Evolutionary conservation across 1,140 invertebrate species (phyloP), one percentile per base, ranked within the genome.

Genomic region (Calliopsis andreniformis): DNA sequence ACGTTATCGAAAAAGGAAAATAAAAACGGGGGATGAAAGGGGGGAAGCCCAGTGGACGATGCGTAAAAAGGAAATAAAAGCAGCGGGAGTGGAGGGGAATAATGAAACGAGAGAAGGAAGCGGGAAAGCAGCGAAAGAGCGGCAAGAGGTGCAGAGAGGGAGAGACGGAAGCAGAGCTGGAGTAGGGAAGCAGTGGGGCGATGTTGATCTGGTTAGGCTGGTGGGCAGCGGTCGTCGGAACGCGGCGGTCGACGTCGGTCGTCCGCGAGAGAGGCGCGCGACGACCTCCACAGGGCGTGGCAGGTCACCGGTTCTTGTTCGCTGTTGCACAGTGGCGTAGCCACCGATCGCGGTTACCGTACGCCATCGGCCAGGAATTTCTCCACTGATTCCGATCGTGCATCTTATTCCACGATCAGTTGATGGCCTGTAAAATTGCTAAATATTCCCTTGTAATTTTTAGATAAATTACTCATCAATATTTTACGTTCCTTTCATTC

Each of bases 221-320:
- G 84, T 89, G 87, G 85, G 76, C 85, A 78, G 85, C 82, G 81
- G 78, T 71, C 77, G 76, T 78, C 82, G 79, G 86, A 84, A 80
- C 82, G 84, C 73, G 82, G 87, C 82, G 78, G 82, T 83, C 81
- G 77, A 63, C 72, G 87, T 86, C 84, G 81, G 86, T 78, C 82
- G 76, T 78, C 78, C 63, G 76, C 79, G 85, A 82, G 82, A 87
- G 87, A 85, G 85, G 81, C 87, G 89, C 89, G 84, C 87, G 87
- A 89, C 88, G 89, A 90, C 89, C 90, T 90, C 86, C 85, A 82
- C 87, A 89, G 89, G 89, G 90, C 88, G 90, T 91, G 90, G 89
- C 88, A 83, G 89, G 89, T 91, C 89, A 91, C 89, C 88, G 88
- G 86, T 89, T 86, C 88, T 86, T 71, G 79, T 49, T 73, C 62